phyloP scores from a whole-genome alignment of 2,888 invertebrate species.

The Lepidochrysops patricia region DNA sequence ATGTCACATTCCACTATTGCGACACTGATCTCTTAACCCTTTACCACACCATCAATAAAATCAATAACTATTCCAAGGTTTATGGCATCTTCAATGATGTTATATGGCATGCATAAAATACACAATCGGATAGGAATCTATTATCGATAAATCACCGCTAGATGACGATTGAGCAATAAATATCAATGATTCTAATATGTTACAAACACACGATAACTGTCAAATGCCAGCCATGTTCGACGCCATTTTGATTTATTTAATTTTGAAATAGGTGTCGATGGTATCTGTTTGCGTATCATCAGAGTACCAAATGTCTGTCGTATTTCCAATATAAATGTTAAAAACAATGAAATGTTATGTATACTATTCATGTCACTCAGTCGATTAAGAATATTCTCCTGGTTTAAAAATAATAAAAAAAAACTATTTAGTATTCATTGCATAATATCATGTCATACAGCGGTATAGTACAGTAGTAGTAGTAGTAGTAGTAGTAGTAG shows the following conservation, averaged over 20 bases:
- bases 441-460: too few relatives aligned
- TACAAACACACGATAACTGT: slow-evolving; percentile 69
- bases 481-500: too few relatives aligned
- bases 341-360: too few relatives aligned
- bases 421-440: too few relatives aligned
- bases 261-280: background rate
- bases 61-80: slow-evolving; percentile 11
- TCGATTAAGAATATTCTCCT: too few relatives aligned
- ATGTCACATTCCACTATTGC: background rate
- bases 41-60: slow-evolving; percentile 4
- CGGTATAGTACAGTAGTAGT: too few relatives aligned
- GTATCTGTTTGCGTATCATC: slow-evolving; percentile 37
- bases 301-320: background rate
- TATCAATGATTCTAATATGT: slow-evolving; percentile 72
- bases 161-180: slow-evolving; percentile 70
- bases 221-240: slow-evolving; percentile 62
- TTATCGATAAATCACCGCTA: slow-evolving; percentile 61
- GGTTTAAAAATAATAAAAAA: too few relatives aligned
- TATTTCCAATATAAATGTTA: too few relatives aligned
- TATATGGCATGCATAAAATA: slow-evolving; percentile 37
- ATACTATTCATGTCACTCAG: too few relatives aligned
- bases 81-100: slow-evolving; percentile 22
- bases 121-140: slow-evolving; percentile 61
- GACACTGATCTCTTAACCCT: background rate
- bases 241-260: slow-evolving; percentile 60